phyloP scores from a whole-genome alignment of 1,140 invertebrate species.

The Galleria mellonella region DNA sequence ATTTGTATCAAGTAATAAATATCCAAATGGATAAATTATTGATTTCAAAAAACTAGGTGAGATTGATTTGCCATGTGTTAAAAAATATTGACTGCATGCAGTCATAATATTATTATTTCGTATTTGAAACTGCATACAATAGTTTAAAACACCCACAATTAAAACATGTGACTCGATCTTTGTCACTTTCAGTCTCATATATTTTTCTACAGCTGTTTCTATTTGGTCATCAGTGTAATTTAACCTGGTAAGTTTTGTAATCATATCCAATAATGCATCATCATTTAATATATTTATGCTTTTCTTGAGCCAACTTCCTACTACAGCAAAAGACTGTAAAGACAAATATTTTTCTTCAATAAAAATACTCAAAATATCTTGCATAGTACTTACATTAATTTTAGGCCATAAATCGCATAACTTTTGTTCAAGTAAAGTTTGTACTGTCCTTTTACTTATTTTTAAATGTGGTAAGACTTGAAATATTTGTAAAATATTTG shows the following conservation, averaged over 20 bases:
- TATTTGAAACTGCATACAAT: slow-evolving; percentile 77
- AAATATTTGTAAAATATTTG: slow-evolving; percentile 77
- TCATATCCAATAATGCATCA: slow-evolving; percentile 75
- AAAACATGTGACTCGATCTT: slow-evolving; percentile 74
- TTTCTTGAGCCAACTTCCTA: slow-evolving; percentile 76
- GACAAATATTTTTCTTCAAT: slow-evolving; percentile 58
- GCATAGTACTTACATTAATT: slow-evolving; percentile 73
- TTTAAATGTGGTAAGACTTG: slow-evolving; percentile 76
- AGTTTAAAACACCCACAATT: slow-evolving; percentile 78
- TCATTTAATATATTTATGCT: slow-evolving; percentile 78
- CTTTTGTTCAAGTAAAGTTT: slow-evolving; percentile 78
- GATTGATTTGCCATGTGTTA: slow-evolving; percentile 68
- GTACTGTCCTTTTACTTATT: slow-evolving; percentile 77
- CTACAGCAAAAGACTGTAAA: slow-evolving; percentile 64
- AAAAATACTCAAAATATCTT: slow-evolving; percentile 74
- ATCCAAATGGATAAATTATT: slow-evolving; percentile 78
- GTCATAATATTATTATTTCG: slow-evolving; percentile 76
- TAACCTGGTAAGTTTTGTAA: slow-evolving; percentile 74
- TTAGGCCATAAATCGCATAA: slow-evolving; percentile 76
- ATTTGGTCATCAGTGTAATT: slow-evolving; percentile 74
- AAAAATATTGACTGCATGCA: slow-evolving; percentile 76
- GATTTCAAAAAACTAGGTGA: slow-evolving; percentile 74
- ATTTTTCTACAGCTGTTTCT: slow-evolving; percentile 77
- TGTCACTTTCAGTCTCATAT: slow-evolving; percentile 73
- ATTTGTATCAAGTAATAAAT: slow-evolving; percentile 76